Evolutionary conservation across 2,888 invertebrate species (phyloP).

Genomic region (Rambutsinella grinnellia): DNA sequence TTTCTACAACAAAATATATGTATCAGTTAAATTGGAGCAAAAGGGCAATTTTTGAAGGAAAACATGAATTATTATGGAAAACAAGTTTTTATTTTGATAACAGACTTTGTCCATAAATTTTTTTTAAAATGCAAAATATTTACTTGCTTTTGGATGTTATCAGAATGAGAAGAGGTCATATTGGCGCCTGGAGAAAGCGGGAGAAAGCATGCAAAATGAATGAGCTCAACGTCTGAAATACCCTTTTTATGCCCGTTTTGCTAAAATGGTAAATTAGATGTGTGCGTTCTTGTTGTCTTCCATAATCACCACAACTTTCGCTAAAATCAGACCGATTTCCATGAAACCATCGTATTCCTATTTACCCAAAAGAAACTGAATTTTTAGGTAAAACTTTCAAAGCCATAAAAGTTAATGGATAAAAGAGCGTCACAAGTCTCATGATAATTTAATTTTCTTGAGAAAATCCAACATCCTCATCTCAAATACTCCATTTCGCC

Average conservation of each 20-base stretch:
- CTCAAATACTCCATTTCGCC: constrained; percentile 35
- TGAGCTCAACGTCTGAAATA: not conserved
- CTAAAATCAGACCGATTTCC: not conserved
- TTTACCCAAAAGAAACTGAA: not conserved
- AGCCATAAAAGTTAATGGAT: not conserved
- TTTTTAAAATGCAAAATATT: too few relatives aligned
- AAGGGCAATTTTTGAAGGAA: too few relatives aligned
- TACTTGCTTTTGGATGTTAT: too few relatives aligned
- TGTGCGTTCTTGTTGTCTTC: not conserved
- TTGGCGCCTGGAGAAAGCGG: too few relatives aligned
- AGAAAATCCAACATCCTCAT: constrained; percentile 50
- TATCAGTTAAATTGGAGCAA: too few relatives aligned
- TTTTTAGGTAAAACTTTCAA: not conserved
- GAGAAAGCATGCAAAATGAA: too few relatives aligned
- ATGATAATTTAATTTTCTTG: constrained; percentile 15
- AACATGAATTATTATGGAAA: too few relatives aligned
- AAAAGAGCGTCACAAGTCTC: constrained; percentile 13
- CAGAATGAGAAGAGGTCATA: too few relatives aligned
- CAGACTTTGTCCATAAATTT: too few relatives aligned
- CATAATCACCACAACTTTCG: not conserved
- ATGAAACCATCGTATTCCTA: not conserved
- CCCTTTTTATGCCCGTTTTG: not conserved
- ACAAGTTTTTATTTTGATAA: too few relatives aligned
- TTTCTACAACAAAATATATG: too few relatives aligned
- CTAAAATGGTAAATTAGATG: not conserved